phyloP scores from a whole-genome alignment of 2,797 vertebrate genomes.

The Pogonophryne albipinna region DNA sequence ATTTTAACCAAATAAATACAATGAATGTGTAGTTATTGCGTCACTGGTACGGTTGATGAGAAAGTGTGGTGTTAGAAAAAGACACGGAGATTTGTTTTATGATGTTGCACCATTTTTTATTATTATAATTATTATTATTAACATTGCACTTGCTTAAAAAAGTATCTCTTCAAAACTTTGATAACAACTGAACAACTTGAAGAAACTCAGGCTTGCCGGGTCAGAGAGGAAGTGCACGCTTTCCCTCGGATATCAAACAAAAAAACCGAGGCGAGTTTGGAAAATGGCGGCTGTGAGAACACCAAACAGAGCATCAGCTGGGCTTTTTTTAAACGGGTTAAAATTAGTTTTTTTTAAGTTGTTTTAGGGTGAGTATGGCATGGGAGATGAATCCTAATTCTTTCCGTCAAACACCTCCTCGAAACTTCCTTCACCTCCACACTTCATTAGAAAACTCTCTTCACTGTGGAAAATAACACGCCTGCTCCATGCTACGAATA shows the following conservation, averaged over 20 bases:
- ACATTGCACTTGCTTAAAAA: conserved; percentile 84
- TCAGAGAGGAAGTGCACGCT: conserved; percentile 74
- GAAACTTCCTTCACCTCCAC: conserved; percentile 61
- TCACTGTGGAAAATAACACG: conserved; percentile 46
- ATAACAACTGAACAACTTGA: conserved; percentile 81
- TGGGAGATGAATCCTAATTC: conserved; percentile 70
- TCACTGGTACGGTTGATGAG: conserved; percentile 47
- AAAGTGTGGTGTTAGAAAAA: conserved; percentile 63
- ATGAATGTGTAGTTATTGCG: conserved; percentile 78
- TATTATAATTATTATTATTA: conserved; percentile 61
- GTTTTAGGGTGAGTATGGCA: conserved; percentile 72
- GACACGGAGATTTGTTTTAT: conserved; percentile 68
- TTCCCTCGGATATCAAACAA: conserved; percentile 52
- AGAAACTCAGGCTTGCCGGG: conserved; percentile 82
- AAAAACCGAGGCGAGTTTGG: conserved; percentile 11
- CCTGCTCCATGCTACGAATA: conserved; percentile 35
- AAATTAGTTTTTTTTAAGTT: background rate
- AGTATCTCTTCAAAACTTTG: conserved; percentile 82
- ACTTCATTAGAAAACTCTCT: conserved; percentile 42
- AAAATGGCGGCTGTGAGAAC: conserved; percentile 37
- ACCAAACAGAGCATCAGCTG: conserved; percentile 18
- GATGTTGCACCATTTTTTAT: conserved; percentile 69
- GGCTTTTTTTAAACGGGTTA: conserved; percentile 26
- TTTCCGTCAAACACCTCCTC: conserved; percentile 76
- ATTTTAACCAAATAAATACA: conserved; percentile 82